phyloP scores from a whole-genome alignment of 2,888 invertebrate species.

The Oscheius sp. region DNA sequence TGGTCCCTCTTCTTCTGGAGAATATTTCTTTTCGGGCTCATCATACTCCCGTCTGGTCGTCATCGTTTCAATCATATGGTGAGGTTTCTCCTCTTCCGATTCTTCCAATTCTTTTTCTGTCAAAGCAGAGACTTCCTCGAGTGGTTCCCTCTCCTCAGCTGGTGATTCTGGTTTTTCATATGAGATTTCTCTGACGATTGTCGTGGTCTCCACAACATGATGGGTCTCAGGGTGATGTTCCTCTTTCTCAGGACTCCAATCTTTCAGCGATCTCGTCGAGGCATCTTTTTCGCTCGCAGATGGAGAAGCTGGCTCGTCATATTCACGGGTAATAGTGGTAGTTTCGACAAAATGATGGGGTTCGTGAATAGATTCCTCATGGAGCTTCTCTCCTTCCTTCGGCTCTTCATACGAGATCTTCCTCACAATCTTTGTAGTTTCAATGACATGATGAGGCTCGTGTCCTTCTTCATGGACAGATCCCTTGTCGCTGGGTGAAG shows the following conservation, averaged over 20 bases:
- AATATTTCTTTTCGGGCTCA: not conserved
- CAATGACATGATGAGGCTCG: not conserved
- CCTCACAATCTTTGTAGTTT: not conserved
- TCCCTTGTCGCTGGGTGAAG: not conserved
- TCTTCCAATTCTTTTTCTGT: too few species aligned
- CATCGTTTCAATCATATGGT: not conserved
- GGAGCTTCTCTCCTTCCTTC: not conserved
- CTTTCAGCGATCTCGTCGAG: not conserved
- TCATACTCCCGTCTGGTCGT: not conserved
- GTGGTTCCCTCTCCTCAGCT: too few species aligned
- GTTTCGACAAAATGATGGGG: constrained; percentile 27
- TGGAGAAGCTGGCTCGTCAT: constrained; percentile 8
- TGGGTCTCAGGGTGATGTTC: not conserved
- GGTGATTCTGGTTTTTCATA: not conserved
- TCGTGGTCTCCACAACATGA: constrained; percentile 27
- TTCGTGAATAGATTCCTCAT: not conserved
- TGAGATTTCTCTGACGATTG: constrained; percentile 30
- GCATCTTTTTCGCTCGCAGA: not conserved
- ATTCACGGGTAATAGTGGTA: constrained; percentile 35
- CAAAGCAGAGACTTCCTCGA: constrained; percentile 31
- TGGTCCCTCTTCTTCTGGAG: not conserved
- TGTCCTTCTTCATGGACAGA: not conserved
- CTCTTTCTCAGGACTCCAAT: not conserved
- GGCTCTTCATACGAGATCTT: not conserved
- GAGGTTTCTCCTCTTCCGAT: too few species aligned